phyloP scores from a whole-genome alignment of 2,888 invertebrate species.

The Apodemia mormo region DNA sequence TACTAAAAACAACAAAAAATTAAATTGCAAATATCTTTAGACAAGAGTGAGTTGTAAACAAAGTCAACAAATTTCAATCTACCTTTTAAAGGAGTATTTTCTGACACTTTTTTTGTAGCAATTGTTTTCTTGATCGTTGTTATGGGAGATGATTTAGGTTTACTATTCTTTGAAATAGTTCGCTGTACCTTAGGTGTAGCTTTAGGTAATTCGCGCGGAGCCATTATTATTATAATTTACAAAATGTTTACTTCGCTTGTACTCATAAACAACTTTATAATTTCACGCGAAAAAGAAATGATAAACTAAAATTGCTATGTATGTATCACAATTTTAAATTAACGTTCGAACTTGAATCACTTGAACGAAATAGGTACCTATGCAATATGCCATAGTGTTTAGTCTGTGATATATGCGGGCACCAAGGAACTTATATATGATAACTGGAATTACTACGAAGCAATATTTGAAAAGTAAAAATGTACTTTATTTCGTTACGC shows the following conservation, averaged over 20 bases:
- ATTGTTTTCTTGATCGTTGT: slow-evolving; percentile 52
- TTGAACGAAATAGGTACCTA: too few species aligned
- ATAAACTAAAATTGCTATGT: neutral
- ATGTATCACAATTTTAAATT: neutral
- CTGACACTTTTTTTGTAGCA: slow-evolving; percentile 46
- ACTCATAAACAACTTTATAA: neutral
- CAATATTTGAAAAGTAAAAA: too few species aligned
- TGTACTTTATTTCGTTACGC: too few species aligned
- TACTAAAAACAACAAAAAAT: slow-evolving; percentile 45
- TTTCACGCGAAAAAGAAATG: neutral
- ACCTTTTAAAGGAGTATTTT: slow-evolving; percentile 53
- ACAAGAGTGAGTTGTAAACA: neutral
- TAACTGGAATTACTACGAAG: too few species aligned
- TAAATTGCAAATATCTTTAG: neutral
- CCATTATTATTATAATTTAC: slow-evolving; percentile 46
- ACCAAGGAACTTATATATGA: too few species aligned
- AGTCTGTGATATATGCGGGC: too few species aligned
- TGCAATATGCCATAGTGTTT: too few species aligned
- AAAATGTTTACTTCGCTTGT: slow-evolving; percentile 2
- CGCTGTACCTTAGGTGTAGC: slow-evolving; percentile 54
- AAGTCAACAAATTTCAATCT: slow-evolving; percentile 30
- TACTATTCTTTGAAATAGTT: slow-evolving; percentile 46
- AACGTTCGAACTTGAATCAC: neutral
- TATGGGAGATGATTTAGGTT: slow-evolving; percentile 52
- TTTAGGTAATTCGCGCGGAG: slow-evolving; percentile 60